A percentile compares a stretch with the other conserved stretches of the same genome.
phyloP scores from a whole-genome alignment of 2,797 vertebrate species.

The Girardinus metallicus region DNA sequence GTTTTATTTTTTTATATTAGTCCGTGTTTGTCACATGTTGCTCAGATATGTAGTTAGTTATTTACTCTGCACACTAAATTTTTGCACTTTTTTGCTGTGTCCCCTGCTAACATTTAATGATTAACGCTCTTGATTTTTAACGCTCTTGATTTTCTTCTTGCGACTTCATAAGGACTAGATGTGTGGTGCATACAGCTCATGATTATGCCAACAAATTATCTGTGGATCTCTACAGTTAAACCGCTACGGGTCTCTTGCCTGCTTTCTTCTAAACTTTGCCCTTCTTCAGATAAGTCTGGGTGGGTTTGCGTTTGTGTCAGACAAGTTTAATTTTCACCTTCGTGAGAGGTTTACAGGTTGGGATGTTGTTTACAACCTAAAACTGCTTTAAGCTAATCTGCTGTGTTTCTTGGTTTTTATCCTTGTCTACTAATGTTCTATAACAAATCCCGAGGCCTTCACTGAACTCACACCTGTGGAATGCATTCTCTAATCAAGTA shows the following conservation, averaged over 20 bases:
- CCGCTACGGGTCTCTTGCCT: not conserved
- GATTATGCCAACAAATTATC: not conserved
- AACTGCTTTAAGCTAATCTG: not conserved
- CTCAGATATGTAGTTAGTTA: not conserved
- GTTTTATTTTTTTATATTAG: not conserved
- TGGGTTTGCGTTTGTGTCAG: not conserved
- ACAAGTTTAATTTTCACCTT: not conserved
- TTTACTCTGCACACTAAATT: not conserved
- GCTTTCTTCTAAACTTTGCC: not conserved
- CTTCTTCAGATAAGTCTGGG: not conserved
- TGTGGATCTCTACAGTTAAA: not conserved
- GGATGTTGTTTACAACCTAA: slow-evolving; percentile 1
- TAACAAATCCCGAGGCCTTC: not conserved
- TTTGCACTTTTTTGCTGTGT: not conserved
- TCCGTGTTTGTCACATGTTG: not conserved
- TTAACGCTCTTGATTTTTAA: not conserved
- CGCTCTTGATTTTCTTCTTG: not conserved
- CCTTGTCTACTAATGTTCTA: not conserved
- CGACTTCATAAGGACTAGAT: not conserved
- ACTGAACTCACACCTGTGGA: not conserved
- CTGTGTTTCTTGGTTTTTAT: not conserved
- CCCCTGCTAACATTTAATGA: not conserved
- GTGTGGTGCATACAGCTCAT: not conserved
- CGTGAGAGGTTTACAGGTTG: not conserved
- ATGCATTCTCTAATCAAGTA: not conserved